Evolutionary conservation across 2,888 invertebrate genomes (phyloP).

Genomic region (Heteropelma amictum): DNA sequence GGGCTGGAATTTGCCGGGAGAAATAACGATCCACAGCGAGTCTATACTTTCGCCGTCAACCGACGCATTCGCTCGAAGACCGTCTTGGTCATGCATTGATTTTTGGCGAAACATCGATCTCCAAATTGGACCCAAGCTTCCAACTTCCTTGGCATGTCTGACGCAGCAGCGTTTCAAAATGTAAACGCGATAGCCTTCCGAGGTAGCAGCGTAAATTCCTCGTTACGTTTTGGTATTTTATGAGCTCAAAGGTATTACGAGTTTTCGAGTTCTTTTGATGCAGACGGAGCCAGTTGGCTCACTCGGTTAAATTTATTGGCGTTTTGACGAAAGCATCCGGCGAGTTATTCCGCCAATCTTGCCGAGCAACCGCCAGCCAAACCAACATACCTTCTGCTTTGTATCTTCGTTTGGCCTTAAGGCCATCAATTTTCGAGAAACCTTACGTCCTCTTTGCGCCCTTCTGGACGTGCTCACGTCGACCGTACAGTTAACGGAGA

Average conservation of each 20-base stretch:
- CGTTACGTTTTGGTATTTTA: neutral
- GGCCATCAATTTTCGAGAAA: constrained; percentile 62
- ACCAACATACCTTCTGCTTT: constrained; percentile 20
- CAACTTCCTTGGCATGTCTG: neutral
- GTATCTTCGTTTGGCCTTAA: constrained; percentile 26
- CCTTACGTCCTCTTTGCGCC: constrained; percentile 54
- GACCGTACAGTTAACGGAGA: constrained; percentile 11
- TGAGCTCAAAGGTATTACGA: constrained; percentile 23
- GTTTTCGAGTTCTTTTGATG: constrained; percentile 60
- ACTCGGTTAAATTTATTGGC: constrained; percentile 63
- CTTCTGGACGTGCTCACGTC: constrained; percentile 28
- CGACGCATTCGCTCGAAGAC: no score
- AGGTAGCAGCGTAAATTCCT: neutral
- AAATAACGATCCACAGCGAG: constrained; percentile 15
- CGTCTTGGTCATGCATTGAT: no score
- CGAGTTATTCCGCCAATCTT: constrained; percentile 55
- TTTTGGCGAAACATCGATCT: constrained; percentile 46
- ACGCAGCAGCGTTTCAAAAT: neutral
- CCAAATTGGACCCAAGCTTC: constrained; percentile 18
- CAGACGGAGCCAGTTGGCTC: constrained; percentile 54
- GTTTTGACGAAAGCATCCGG: constrained; percentile 63
- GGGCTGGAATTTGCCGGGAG: constrained; percentile 6
- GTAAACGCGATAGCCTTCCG: no score
- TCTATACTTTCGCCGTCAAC: constrained; percentile 31
- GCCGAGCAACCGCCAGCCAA: constrained; percentile 41